phyloP scores from a whole-genome alignment of 1,140 invertebrate genomes.

The Nilaparvata lugens region DNA sequence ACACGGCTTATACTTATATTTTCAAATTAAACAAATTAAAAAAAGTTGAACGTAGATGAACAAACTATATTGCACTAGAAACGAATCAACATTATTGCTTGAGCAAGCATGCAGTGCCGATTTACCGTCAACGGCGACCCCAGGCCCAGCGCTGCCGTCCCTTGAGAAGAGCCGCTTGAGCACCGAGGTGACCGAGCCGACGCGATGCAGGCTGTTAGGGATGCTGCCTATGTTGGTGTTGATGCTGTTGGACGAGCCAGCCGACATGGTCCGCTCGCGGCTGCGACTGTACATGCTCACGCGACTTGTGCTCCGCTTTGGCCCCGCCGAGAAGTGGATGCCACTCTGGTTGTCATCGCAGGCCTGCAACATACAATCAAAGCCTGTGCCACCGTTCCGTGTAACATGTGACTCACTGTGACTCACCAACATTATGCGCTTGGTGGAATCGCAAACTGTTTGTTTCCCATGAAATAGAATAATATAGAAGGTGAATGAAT shows the following conservation, averaged over 20 bases:
- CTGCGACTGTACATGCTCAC: slow-evolving; percentile 20
- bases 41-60: too few species aligned
- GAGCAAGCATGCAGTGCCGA: background rate
- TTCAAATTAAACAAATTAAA: too few species aligned
- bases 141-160: slow-evolving; percentile 37
- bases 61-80: too few species aligned
- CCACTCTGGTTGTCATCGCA: slow-evolving; percentile 27
- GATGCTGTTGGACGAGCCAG: slow-evolving; percentile 35
- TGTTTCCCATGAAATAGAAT: too few species aligned
- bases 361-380: slow-evolving; percentile 19
- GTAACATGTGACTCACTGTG: too few species aligned
- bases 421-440: too few species aligned
- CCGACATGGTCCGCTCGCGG: slow-evolving; percentile 21
- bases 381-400: background rate
- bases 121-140: slow-evolving; percentile 17
- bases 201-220: slow-evolving; percentile 50
- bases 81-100: too few species aligned
- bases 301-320: slow-evolving; percentile 21
- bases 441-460: too few species aligned
- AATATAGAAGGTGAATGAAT: too few species aligned
- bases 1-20: too few species aligned
- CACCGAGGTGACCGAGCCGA: slow-evolving; percentile 63
- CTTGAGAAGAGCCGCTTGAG: slow-evolving; percentile 63
- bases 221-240: slow-evolving; percentile 32
- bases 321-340: slow-evolving; percentile 25